Conservation (phyloP, 2,888 invertebrate genomes). For the Caenorhabditis panamensis region DNA sequence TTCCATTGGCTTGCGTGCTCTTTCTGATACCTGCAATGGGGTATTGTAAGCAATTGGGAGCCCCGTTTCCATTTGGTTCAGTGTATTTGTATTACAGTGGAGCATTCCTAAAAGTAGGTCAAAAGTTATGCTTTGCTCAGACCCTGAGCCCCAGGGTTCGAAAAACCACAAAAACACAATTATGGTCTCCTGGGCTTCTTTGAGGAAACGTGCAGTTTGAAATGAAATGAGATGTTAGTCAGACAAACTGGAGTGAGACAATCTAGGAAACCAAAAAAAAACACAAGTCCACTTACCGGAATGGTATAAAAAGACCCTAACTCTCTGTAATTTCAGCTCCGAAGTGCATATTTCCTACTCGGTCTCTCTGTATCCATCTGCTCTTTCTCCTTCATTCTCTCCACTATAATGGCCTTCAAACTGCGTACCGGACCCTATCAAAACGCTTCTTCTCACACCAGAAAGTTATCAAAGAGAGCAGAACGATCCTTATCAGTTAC, state of each 20-base stretch:
- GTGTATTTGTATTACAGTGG: slow-evolving; percentile 38
- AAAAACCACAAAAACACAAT: too few species aligned
- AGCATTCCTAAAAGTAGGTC: slow-evolving; percentile 7
- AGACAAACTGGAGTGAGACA: too few species aligned
- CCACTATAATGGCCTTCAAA: slow-evolving; percentile 22
- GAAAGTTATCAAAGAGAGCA: slow-evolving; percentile 7
- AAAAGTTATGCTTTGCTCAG: background rate
- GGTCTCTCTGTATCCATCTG: slow-evolving; percentile 22
- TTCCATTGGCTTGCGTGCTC: slow-evolving; percentile 31
- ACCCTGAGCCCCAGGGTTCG: too few species aligned
- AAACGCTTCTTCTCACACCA: slow-evolving; percentile 11
- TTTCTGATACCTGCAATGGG: slow-evolving; percentile 38
- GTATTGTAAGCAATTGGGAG: slow-evolving; percentile 47
- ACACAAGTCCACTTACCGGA: too few species aligned
- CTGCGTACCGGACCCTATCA: slow-evolving; percentile 5
- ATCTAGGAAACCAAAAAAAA: too few species aligned
- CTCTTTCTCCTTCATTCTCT: slow-evolving; percentile 19
- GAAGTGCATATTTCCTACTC: slow-evolving; percentile 27
- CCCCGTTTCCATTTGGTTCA: slow-evolving; percentile 44
- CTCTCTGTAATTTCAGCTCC: slow-evolving; percentile 8
- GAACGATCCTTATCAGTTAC: slow-evolving; percentile 42
- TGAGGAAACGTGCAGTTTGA: too few species aligned
- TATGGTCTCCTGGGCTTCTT: too few species aligned
- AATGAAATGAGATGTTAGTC: too few species aligned
- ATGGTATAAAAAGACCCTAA: too few species aligned